These are phyloP conservation scores for Limnephilus auricula DNA, from an alignment of 2,888 invertebrate genomes.

Conservation along the genomic window DNA sequence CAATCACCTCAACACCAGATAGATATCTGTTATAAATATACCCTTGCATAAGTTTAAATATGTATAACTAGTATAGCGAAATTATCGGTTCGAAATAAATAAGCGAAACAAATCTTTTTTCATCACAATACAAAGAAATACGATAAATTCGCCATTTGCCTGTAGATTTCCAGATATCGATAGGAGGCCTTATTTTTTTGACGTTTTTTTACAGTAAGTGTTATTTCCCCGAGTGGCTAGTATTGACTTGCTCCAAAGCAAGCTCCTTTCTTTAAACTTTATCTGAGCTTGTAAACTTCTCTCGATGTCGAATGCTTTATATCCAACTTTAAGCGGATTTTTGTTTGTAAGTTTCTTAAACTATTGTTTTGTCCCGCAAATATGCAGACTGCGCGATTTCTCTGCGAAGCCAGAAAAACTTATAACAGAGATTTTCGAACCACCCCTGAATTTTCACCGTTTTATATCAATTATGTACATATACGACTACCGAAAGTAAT, in stretches of 20 bases:
- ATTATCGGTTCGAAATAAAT: no score
- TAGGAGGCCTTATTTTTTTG: no score
- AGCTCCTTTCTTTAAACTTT: not conserved
- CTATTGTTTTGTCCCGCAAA: not conserved
- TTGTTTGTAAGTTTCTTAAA: not conserved
- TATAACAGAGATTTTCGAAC: not conserved
- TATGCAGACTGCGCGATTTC: not conserved
- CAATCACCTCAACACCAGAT: no score
- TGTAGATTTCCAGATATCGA: no score
- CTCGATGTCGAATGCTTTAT: constrained; percentile 25
- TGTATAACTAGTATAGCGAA: no score
- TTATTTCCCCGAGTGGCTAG: not conserved
- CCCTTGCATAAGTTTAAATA: no score
- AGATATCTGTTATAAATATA: no score
- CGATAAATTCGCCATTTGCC: no score
- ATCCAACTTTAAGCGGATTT: not conserved
- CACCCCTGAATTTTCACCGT: not conserved
- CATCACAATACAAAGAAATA: no score
- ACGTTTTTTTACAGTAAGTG: not conserved
- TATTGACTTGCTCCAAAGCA: not conserved
- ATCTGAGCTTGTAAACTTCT: constrained; percentile 18
- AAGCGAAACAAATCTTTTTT: no score
- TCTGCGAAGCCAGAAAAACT: not conserved
- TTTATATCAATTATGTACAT: not conserved
- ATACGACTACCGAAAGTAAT: not conserved